Percentiles rank a stretch among this genome's conserved stretches.
Conservation (phyloP, 2,113 vertebrate species). For the Pycnonotus jocosus region DNA sequence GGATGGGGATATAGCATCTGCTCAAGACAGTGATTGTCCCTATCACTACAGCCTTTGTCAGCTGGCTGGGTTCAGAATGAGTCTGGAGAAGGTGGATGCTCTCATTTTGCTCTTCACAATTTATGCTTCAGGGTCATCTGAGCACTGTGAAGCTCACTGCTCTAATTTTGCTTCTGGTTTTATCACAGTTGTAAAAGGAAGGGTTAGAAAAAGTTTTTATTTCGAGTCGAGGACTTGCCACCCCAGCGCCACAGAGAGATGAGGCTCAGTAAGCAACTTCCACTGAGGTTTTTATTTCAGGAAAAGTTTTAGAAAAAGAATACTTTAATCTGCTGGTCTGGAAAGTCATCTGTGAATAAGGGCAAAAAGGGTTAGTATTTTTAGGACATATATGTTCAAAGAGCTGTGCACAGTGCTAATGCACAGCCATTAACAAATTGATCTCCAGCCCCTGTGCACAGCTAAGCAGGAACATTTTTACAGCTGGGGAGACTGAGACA, state of each 20-base stretch:
- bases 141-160: not conserved
- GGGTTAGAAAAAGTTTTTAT: not conserved
- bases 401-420: not conserved
- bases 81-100: not conserved
- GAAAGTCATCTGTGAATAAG: not conserved
- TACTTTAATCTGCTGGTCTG: constrained; percentile 5
- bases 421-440: constrained; percentile 41
- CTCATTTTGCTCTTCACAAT: not conserved
- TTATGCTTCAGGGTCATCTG: not conserved
- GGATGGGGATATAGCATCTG: not conserved
- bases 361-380: constrained; percentile 24
- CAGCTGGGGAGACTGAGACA: not conserved
- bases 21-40: not conserved
- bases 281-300: not conserved
- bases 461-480: not conserved
- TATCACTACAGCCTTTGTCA: not conserved
- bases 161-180: not conserved
- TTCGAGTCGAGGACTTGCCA: not conserved
- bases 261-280: not conserved
- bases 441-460: not conserved
- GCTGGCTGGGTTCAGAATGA: not conserved
- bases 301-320: not conserved
- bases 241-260: not conserved
- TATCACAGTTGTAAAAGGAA: not conserved
- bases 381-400: constrained; percentile 23